Conservation (phyloP, 2,113 vertebrate genomes). For the Octodon degus region DNA sequence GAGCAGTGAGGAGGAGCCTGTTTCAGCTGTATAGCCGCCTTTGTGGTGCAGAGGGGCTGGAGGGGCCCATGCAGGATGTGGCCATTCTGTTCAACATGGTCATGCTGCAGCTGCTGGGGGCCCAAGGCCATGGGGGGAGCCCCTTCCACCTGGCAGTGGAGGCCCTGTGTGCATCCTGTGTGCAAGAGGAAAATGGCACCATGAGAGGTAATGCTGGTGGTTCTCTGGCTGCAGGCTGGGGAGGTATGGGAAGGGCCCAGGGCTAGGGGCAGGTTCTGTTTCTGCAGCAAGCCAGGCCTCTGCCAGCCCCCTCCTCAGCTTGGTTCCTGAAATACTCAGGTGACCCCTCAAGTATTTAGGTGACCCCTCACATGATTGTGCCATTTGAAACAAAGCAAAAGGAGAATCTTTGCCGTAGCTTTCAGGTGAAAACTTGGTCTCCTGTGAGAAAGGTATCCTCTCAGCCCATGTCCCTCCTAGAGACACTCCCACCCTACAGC, state of each 20-base stretch:
- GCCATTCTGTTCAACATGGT: constrained; percentile 85
- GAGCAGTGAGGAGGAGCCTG: constrained; percentile 79
- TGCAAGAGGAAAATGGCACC: constrained; percentile 10
- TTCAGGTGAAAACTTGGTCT: fast-evolving
- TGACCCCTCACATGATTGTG: not conserved
- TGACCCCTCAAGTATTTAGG: not conserved
- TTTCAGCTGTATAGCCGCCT: constrained; percentile 88
- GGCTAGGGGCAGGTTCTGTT: fast-evolving
- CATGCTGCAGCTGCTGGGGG: constrained; percentile 89
- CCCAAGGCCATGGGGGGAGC: constrained; percentile 65
- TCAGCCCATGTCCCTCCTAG: not conserved
- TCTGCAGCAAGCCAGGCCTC: not conserved
- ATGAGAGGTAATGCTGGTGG: constrained; percentile 75
- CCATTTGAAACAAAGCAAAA: fast-evolving
- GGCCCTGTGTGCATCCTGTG: constrained; percentile 79
- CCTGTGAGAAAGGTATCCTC: fast-evolving
- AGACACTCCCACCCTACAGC: not conserved
- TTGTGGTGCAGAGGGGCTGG: constrained; percentile 66
- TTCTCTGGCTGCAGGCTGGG: fast-evolving
- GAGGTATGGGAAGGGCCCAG: fast-evolving
- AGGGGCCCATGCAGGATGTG: not conserved
- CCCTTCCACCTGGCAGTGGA: constrained; percentile 78
- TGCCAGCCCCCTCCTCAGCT: not conserved
- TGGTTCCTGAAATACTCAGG: fast-evolving
- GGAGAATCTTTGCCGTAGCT: not conserved